Percentiles rank a stretch among this genome's conserved stretches.
phyloP scores from a whole-genome alignment of 2,113 vertebrate species.

The Tinamus guttatus region DNA sequence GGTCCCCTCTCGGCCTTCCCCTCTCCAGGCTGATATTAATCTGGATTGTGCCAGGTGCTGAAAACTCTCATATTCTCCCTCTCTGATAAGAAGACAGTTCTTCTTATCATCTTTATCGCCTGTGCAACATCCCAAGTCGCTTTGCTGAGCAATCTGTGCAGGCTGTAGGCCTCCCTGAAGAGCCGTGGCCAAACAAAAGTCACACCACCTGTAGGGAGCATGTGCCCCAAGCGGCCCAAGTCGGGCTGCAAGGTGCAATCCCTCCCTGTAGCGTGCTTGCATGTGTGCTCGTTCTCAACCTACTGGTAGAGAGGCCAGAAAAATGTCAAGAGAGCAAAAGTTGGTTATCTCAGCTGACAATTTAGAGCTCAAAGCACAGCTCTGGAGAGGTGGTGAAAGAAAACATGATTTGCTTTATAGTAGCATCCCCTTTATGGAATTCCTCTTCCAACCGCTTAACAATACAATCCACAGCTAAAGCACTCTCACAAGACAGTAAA shows the following conservation, averaged over 20 bases:
- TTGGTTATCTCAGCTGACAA: not conserved
- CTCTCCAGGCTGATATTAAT: no score
- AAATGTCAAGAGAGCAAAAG: not conserved
- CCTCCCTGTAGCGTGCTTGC: not conserved
- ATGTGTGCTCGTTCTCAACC: not conserved
- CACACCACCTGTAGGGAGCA: not conserved
- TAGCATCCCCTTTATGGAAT: not conserved
- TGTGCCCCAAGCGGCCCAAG: not conserved
- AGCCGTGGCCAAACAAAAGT: not conserved
- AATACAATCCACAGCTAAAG: not conserved
- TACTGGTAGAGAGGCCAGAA: not conserved
- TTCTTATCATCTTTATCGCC: not conserved
- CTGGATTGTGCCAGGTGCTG: not conserved
- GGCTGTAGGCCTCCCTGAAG: not conserved
- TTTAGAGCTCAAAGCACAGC: not conserved
- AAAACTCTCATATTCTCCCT: not conserved
- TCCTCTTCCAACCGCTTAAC: not conserved
- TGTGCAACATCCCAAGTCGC: not conserved
- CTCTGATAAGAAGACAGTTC: not conserved
- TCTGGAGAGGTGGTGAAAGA: not conserved
- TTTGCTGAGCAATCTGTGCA: not conserved
- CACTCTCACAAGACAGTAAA: not conserved
- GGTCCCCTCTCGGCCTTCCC: no score
- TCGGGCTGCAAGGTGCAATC: not conserved
- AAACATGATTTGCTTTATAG: not conserved